Conservation (phyloP, 2,113 vertebrate species). For the Chlamydotis undulata region DNA sequence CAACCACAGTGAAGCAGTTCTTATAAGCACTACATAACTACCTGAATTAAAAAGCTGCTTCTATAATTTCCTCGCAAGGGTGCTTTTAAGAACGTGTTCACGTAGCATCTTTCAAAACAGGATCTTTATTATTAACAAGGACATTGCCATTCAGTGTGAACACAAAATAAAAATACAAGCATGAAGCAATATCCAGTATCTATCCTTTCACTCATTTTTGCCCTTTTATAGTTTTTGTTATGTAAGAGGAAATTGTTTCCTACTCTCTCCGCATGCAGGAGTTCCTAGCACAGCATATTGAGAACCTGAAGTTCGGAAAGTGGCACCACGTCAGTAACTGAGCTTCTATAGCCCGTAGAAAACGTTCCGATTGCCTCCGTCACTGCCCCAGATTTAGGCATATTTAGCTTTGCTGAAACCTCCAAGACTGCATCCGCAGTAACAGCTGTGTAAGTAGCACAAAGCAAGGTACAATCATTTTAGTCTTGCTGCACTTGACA, state of each 20-base stretch:
- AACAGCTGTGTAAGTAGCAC: neutral
- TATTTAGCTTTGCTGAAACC: neutral
- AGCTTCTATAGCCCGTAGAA: neutral
- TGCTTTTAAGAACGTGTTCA: neutral
- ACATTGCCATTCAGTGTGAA: neutral
- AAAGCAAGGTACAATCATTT: neutral
- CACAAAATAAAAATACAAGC: neutral
- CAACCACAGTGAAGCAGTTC: neutral
- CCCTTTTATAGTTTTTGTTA: neutral
- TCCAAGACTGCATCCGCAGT: neutral
- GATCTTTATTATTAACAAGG: neutral
- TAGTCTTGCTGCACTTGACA: neutral
- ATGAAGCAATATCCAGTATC: neutral
- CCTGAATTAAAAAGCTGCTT: neutral
- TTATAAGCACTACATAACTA: neutral
- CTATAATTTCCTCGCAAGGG: neutral
- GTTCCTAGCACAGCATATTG: neutral
- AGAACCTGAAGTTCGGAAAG: neutral
- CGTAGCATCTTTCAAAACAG: neutral
- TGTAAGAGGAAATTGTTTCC: neutral
- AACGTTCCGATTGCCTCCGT: neutral
- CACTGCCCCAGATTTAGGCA: neutral
- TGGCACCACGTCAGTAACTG: neutral
- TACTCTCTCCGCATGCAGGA: neutral
- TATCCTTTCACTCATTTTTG: neutral